These are phyloP conservation scores for Gnatocerus cornutus DNA, from an alignment of 2,888 invertebrate genomes.

Conservation along the genomic window DNA sequence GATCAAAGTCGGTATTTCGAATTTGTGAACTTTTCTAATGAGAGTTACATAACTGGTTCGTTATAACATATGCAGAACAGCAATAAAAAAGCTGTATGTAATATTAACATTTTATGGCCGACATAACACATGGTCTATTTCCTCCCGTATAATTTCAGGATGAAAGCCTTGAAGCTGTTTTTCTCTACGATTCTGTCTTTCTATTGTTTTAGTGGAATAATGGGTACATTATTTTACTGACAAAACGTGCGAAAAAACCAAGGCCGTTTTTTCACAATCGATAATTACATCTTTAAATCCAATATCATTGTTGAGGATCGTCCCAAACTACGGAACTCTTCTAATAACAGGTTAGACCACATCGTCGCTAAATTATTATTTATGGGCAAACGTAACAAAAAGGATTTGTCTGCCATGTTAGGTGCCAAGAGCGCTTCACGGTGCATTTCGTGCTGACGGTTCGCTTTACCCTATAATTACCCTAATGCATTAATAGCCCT, in stretches of 20 bases:
- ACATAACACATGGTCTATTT: slow-evolving; percentile 64
- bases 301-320: slow-evolving; percentile 33
- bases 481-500: slow-evolving; percentile 34
- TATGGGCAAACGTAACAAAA: slow-evolving; percentile 8
- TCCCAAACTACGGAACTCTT: slow-evolving; percentile 28
- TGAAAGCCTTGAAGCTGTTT: slow-evolving; percentile 60
- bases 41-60: slow-evolving; percentile 45
- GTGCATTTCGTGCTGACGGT: slow-evolving; percentile 31
- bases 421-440: slow-evolving; percentile 6
- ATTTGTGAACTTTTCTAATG: slow-evolving; percentile 38
- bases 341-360: slow-evolving; percentile 41
- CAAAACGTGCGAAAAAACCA: slow-evolving; percentile 45
- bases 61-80: slow-evolving; percentile 46
- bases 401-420: slow-evolving; percentile 7
- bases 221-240: slow-evolving; percentile 43
- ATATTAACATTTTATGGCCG: slow-evolving; percentile 60
- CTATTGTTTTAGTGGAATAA: slow-evolving; percentile 58
- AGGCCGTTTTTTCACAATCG: slow-evolving; percentile 42
- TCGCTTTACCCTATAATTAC: slow-evolving; percentile 27
- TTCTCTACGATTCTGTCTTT: slow-evolving; percentile 60
- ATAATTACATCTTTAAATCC: slow-evolving; percentile 44
- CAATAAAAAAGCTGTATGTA: slow-evolving; percentile 46
- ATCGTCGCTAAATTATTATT: slow-evolving; percentile 23
- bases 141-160: slow-evolving; percentile 58
- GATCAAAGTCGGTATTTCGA: slow-evolving; percentile 39